phyloP scores from a whole-genome alignment of 2,888 invertebrate species.

The Siphlonurus alternatus region DNA sequence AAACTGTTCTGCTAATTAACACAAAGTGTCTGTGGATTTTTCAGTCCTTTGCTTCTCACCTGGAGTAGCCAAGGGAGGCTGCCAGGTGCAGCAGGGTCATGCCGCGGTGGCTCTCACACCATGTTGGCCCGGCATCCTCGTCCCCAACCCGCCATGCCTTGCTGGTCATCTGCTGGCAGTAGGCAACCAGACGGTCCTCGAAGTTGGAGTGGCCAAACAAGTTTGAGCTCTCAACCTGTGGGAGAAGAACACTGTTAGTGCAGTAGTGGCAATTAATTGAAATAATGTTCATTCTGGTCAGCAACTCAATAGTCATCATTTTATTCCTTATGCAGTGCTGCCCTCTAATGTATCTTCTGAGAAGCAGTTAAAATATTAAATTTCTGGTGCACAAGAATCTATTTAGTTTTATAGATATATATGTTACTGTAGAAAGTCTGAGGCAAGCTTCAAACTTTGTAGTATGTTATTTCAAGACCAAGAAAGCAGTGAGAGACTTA shows the following conservation, averaged over 20 bases:
- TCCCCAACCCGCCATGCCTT: constrained; percentile 40
- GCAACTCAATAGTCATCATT: background rate
- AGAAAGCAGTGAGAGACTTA: no score
- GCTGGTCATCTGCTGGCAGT: constrained; percentile 59
- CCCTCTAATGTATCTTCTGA: no score
- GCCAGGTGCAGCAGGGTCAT: constrained; percentile 80
- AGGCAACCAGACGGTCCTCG: constrained; percentile 71
- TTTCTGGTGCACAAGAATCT: no score
- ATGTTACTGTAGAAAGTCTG: no score
- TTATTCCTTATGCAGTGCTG: background rate
- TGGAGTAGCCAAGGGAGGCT: constrained; percentile 74
- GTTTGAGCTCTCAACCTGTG: constrained; percentile 20
- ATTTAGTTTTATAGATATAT: no score
- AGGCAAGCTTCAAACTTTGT: no score
- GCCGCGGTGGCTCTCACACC: constrained; percentile 40
- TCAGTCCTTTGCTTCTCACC: constrained; percentile 19
- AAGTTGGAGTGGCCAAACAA: constrained; percentile 34
- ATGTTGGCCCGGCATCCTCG: constrained; percentile 31
- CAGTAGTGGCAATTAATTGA: constrained; percentile 24
- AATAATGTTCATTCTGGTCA: background rate
- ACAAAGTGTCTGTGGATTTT: no score
- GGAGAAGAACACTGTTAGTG: constrained; percentile 41
- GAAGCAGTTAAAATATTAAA: no score
- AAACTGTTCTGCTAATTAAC: no score
- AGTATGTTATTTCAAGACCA: no score